Conservation (phyloP, 2,797 vertebrate genomes). For the Octomys mimax region DNA sequence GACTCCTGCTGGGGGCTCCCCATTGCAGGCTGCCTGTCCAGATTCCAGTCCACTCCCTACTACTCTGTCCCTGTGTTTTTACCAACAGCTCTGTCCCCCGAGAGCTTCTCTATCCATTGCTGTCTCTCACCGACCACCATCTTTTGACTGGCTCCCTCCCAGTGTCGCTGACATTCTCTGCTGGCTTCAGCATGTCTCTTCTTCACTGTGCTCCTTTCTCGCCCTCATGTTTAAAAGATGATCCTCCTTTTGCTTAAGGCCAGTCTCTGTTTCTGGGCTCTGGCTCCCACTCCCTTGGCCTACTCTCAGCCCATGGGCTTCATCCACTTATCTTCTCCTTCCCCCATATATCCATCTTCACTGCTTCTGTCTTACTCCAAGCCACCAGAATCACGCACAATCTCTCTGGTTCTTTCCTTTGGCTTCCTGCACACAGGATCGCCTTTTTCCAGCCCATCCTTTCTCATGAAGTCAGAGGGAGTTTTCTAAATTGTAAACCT, state of each 20-base stretch:
- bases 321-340: neutral
- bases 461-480: neutral
- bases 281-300: neutral
- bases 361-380: neutral
- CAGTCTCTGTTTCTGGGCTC: neutral
- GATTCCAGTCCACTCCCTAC: too few species aligned
- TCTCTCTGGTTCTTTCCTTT: neutral
- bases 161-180: neutral
- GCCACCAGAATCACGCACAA: neutral
- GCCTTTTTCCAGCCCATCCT: neutral
- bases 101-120: neutral
- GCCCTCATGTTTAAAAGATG: neutral
- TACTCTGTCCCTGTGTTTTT: neutral
- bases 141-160: neutral
- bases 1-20: neutral
- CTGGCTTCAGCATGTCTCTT: neutral
- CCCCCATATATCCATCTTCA: neutral
- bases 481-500: conserved; percentile 4
- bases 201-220: neutral
- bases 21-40: neutral
- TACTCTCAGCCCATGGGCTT: neutral
- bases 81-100: neutral
- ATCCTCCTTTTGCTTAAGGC: neutral
- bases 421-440: neutral
- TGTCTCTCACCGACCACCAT: neutral